A percentile compares a stretch with the other conserved stretches of the same genome.
Evolutionary conservation across 2,888 invertebrate genomes (phyloP).

Genomic region (Cynaeus angustus): DNA sequence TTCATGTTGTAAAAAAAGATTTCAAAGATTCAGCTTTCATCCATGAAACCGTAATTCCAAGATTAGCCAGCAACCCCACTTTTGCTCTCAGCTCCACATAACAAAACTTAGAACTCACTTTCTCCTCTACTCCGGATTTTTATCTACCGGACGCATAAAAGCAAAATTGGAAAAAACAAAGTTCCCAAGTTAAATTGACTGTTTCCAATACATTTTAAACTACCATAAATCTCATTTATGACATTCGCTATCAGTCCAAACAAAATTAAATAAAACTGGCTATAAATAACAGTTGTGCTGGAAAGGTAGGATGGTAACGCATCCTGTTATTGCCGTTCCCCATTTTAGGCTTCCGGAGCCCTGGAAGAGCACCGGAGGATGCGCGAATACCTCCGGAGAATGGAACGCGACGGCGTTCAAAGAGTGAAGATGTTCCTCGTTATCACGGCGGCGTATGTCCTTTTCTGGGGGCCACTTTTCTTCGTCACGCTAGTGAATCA

Average conservation of each 20-base stretch:
- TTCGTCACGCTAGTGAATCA: conserved; percentile 88
- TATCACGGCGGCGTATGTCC: conserved; percentile 87
- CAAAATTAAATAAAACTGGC: conserved; percentile 9
- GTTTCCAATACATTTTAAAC: conserved; percentile 22
- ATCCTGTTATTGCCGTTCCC: conserved; percentile 7
- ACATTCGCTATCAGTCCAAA: neutral
- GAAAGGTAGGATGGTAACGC: neutral
- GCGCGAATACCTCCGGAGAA: conserved; percentile 83
- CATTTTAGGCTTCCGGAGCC: conserved; percentile 72
- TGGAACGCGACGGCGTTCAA: conserved; percentile 87
- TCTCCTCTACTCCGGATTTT: conserved; percentile 6
- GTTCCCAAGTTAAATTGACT: conserved; percentile 15
- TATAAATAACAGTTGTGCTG: neutral
- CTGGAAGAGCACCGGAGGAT: conserved; percentile 83
- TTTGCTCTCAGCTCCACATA: conserved; percentile 2
- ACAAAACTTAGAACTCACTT: conserved; percentile 22
- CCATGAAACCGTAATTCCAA: neutral
- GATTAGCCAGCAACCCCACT: neutral
- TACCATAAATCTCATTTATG: conserved; percentile 24
- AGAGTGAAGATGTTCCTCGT: conserved; percentile 90
- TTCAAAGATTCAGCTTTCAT: neutral
- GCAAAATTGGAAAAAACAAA: conserved; percentile 6
- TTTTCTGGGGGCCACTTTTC: conserved; percentile 94
- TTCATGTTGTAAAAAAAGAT: no score
- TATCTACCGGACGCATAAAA: conserved; percentile 34